phyloP scores from a whole-genome alignment of 2,797 vertebrate species.

The Phoeniculus purpureus region DNA sequence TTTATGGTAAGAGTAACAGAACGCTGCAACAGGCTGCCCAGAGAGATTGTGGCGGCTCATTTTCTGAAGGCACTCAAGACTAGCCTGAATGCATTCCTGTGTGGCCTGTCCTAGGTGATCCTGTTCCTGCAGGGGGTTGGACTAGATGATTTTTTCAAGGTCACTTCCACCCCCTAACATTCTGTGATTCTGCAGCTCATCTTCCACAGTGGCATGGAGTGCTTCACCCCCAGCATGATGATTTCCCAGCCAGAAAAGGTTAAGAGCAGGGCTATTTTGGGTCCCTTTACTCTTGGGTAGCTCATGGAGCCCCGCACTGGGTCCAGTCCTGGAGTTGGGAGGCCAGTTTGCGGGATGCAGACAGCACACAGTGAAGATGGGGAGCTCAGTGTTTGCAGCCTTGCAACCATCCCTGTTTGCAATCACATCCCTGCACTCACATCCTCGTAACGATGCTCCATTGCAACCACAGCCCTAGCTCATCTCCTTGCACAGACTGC shows the following conservation, averaged over 20 bases:
- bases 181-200: background rate
- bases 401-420: background rate
- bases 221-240: accelerated
- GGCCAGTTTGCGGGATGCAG: background rate
- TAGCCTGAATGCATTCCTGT: too few relatives aligned
- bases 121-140: too few relatives aligned
- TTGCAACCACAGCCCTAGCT: background rate
- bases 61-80: too few relatives aligned
- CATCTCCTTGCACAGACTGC: too few relatives aligned
- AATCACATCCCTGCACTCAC: background rate
- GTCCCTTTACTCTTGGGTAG: accelerated
- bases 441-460: too few relatives aligned
- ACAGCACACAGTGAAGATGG: background rate
- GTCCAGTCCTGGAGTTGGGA: accelerated
- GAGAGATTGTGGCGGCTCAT: too few relatives aligned
- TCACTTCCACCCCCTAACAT: too few relatives aligned
- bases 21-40: too few relatives aligned
- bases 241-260: background rate
- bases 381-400: background rate
- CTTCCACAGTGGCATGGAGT: background rate
- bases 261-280: background rate
- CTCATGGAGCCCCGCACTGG: background rate
- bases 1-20: too few relatives aligned
- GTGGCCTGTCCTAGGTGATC: too few relatives aligned
- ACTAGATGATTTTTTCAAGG: too few relatives aligned